Evolutionary conservation across 2,113 vertebrate genomes (phyloP), one percentile per base, ranked within the genome.

Genomic region (Callocephalon fimbriatum): DNA sequence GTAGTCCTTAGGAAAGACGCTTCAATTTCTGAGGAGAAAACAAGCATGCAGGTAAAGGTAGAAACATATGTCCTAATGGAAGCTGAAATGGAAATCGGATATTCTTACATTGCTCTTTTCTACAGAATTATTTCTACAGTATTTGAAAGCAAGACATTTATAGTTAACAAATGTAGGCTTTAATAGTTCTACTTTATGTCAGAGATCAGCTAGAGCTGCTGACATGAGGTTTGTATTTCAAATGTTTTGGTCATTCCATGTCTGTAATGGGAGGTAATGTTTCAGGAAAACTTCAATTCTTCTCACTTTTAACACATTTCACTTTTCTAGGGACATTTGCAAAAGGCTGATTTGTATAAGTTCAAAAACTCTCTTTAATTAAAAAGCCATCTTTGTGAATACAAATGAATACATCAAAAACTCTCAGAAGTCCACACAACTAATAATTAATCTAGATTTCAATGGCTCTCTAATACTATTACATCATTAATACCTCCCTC

Each of bases 401-500:
- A 81, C 94, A 97, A 96, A 97, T 96, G 93, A 97, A 97, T 90
- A 97, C 95, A 95, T 92, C 87, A 91, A 93, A 96, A 96, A 93
- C 93, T 96, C 93, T 95, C 84, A 94, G 95, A 97, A 97, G 96
- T 97, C 92, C 95, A 88, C 80, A 91, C 88, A 97, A 94, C 87
- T 92, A 97, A 97, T 93, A 96, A 95, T 96, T 97, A 95, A 98
- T 95, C 92, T 96, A 90, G 92, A 96, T 90, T 96, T 96, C 96
- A 96, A 97, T 87, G 92, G 95, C 89, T 92, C 83, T 97, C 47
- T 94, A 95, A 89, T 84, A 96, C 84, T 95, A 71, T 92, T 94
- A 95, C 93, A 93, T 96, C 97, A 98, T 94, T 66, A 97, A 97
- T 97, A 96, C 93, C 83, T 93, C 72, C 83, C 89, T 92, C 93